Evolutionary conservation across 2,888 invertebrate species (phyloP), one percentile per base, ranked within the genome.

Genomic region (Tridacna crocea): DNA sequence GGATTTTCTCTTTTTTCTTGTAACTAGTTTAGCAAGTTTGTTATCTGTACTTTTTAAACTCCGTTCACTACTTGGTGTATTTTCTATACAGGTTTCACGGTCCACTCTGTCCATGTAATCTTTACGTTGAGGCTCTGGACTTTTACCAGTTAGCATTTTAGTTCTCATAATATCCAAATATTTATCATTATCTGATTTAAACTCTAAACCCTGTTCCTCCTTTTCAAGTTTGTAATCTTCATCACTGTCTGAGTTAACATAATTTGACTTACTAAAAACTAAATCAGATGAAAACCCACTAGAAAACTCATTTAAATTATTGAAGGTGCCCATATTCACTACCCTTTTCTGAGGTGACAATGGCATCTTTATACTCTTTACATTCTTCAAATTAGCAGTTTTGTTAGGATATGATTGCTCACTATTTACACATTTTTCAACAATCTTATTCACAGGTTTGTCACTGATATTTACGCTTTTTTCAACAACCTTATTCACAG

Each of bases 261-360:
- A 17, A 66, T 46, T 36, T 66, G 66, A 17, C n/a, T n/a, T 46
- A 19, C 4, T 17, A 6, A 46, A 46, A 6, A 66, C 46, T 12
- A 36, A 36, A 17, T 66, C 46, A 19, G 46, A 1, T 46, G 66
- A 46, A 17, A 66, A 19, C 11, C 66, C 66, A 66, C 66, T 66
- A 6, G 66, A 15, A 46, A 66, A 66, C n/a, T 66, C 66, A 66
- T 66, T 66, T 3, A 66, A 19, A 19, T 36, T 46, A 46, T 66
- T 46, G 46, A 66, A 66, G 10, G 36, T 46, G 8, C 66, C 66
- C 27, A 66, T 36, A 66, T 66, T 46, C 17, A 66, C 66, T 3
- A n/a, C 17, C 36, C 46, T 66, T 19, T 46, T 66, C 17, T 66
- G 17, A 36, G 36, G 36, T 55, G 55, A 6, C 3, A 11, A n/a